A percentile compares a stretch with the other conserved stretches of the same genome.
These are phyloP conservation scores for Piezodorus guildinii DNA, from an alignment of 1,140 invertebrate genomes.

Conservation along the genomic window DNA sequence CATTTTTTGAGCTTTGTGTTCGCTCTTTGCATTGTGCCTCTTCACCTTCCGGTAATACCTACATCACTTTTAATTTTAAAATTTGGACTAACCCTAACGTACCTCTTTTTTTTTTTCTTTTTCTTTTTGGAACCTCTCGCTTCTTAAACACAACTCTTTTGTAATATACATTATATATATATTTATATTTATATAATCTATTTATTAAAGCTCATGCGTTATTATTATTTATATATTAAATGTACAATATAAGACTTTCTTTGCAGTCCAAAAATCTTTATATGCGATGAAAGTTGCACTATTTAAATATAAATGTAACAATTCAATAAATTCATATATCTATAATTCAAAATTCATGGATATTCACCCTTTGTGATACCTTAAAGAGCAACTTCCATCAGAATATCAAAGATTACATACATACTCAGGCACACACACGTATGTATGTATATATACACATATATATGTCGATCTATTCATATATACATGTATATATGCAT, in stretches of 20 bases:
- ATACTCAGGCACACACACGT: not conserved
- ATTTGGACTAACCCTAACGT: conserved; percentile 21
- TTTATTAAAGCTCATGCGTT: conserved; percentile 26
- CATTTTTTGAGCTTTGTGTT: conserved; percentile 19
- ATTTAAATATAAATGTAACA: conserved; percentile 14
- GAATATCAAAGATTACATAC: conserved; percentile 12
- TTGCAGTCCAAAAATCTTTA: conserved; percentile 5
- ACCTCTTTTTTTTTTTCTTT: not conserved
- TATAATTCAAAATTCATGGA: conserved; percentile 5
- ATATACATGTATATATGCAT: no score
- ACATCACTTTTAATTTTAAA: conserved; percentile 1
- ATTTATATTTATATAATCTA: conserved; percentile 18
- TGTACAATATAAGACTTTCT: conserved; percentile 16
- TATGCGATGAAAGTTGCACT: conserved; percentile 4
- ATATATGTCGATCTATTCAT: no score
- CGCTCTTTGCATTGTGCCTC: conserved; percentile 21
- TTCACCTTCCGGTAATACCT: not conserved
- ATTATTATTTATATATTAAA: conserved; percentile 19
- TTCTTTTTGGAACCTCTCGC: conserved; percentile 16
- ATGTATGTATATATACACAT: no score
- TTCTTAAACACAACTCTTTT: conserved; percentile 17
- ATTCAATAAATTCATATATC: not conserved
- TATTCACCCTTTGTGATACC: not conserved
- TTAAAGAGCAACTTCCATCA: conserved; percentile 6
- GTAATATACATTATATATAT: conserved; percentile 21